A percentile compares a stretch with the other conserved stretches of the same genome.
Evolutionary conservation across 2,113 vertebrate species (phyloP).

Genomic region (Mirounga angustirostris): DNA sequence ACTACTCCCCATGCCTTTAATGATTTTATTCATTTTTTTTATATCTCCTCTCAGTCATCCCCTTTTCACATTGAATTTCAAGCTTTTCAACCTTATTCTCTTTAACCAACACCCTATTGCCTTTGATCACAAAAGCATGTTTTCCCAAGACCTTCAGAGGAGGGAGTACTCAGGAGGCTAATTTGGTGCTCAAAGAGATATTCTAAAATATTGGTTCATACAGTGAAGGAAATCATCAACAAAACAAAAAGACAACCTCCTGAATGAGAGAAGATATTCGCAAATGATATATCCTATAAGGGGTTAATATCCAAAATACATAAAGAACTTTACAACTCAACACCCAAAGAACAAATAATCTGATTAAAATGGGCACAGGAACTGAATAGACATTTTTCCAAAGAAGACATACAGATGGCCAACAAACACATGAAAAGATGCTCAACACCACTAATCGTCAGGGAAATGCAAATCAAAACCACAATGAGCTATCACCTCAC

Average conservation of each 20-base stretch:
- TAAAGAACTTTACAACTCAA: background rate
- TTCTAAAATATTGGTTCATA: conserved; percentile 19
- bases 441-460: background rate
- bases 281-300: background rate
- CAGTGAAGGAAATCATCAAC: background rate
- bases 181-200: background rate
- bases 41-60: background rate
- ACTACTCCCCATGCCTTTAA: background rate
- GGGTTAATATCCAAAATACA: background rate
- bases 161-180: too few relatives aligned
- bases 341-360: background rate
- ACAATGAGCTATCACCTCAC: background rate
- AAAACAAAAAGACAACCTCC: background rate
- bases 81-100: background rate
- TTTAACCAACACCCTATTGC: background rate
- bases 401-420: background rate
- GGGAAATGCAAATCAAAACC: background rate
- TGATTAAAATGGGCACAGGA: background rate
- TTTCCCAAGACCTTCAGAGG: background rate
- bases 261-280: background rate
- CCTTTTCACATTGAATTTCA: background rate
- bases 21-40: background rate
- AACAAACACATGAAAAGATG: background rate
- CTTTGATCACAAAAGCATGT: background rate
- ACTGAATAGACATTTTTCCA: background rate